A percentile compares a stretch with the other conserved stretches of the same genome.
Conservation (phyloP, 2,888 invertebrate species). For the Phalangium opilio region DNA sequence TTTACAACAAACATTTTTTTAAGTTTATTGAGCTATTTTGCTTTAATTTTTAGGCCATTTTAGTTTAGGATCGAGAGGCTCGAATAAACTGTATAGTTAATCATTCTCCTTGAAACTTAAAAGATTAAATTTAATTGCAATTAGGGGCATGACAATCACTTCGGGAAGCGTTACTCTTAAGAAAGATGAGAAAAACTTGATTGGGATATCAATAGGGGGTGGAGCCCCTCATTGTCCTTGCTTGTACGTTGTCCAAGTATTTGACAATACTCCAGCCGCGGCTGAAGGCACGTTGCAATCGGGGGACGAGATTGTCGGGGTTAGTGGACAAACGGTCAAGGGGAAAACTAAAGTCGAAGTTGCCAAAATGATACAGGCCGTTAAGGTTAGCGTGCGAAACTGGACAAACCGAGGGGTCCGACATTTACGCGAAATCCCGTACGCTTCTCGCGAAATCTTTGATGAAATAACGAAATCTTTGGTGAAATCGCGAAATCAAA, state of each 20-base stretch:
- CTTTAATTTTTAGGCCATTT: too few relatives aligned
- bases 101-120: slow-evolving; percentile 10
- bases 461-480: too few relatives aligned
- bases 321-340: slow-evolving; percentile 81
- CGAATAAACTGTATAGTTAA: background rate
- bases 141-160: slow-evolving; percentile 94
- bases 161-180: slow-evolving; percentile 76
- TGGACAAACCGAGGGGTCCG: too few relatives aligned
- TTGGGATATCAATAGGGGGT: slow-evolving; percentile 96
- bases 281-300: slow-evolving; percentile 85
- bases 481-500: too few relatives aligned
- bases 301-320: slow-evolving; percentile 90
- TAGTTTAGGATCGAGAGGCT: too few relatives aligned
- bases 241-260: slow-evolving; percentile 94
- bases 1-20: too few relatives aligned
- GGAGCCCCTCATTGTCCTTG: slow-evolving; percentile 91
- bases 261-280: slow-evolving; percentile 92
- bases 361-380: slow-evolving; percentile 95
- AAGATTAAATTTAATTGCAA: too few relatives aligned
- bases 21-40: too few relatives aligned
- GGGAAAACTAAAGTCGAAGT: slow-evolving; percentile 70
- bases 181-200: slow-evolving; percentile 79
- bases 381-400: slow-evolving; percentile 54
- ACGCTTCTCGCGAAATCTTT: too few relatives aligned
- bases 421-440: too few relatives aligned